Base-by-base conservation (phyloP, 2,888 invertebrate species). In the Tachystola acroxantha region DNA sequence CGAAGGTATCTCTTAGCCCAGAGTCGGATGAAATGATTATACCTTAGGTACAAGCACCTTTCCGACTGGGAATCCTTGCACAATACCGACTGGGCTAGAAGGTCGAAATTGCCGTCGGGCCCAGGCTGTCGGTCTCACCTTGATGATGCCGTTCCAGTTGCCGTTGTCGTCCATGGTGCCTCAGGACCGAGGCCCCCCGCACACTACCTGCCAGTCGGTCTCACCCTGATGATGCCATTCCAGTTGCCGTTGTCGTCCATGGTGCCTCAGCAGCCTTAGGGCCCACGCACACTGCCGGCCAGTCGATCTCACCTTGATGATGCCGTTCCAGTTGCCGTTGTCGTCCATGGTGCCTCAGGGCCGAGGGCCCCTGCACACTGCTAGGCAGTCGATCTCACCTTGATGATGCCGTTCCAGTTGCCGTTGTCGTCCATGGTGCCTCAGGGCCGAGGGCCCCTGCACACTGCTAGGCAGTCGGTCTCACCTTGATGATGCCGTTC, bases 311-410 rank as follows among this genome's bases (percentile, higher is more conserved):
- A 94, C 93, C 53, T 97, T 90, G 22, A 99, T 92, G 11, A 99
- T 88, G 64, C 99, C 98, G 43, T 98, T 96, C 69, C 98, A 99
- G 68, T 98, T 99, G 5, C 99, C 99, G 50, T 88, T 90, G 50
- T 89, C 93, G 6, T 91, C 91, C 68, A 91, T 92, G 91, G 90
- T 0, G 90, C 80, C 0, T 74, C 88, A 29, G 91, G 88, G 53
- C 94, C 92, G 64, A 88, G 88, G 96, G 96, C 40, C 93, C 89
- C 92, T 95, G 94, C 91, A 88, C 19, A 19, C 3, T 3, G 6
- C 6, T 19, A 3, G 19, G 6, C n/a, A n/a, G n/a, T n/a, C n/a
- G n/a, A n/a, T n/a, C n/a, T n/a, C n/a, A n/a, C 95, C 60, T 91
- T 92, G 12, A 96, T 92, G 75, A 96, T 91, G 1, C 94, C 94